Evolutionary conservation across 2,113 vertebrate species (phyloP).

Genomic region (Oncorhynchus nerka): DNA sequence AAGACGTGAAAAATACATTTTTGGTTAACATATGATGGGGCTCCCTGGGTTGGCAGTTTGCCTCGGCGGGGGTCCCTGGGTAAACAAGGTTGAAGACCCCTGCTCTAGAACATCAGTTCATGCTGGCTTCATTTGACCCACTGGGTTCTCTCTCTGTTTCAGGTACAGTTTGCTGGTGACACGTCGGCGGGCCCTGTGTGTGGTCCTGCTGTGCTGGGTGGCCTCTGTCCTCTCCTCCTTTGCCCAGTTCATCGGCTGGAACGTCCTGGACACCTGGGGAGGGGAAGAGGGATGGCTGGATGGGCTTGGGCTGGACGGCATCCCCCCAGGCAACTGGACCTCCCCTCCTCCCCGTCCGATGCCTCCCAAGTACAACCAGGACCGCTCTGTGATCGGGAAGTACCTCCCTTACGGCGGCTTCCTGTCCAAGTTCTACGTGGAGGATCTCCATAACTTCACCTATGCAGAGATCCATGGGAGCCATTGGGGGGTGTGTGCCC

Average conservation of each 20-base stretch:
- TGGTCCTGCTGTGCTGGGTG: slow-evolving; percentile 74
- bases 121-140: too few relatives aligned
- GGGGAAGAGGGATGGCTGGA: neutral
- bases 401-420: slow-evolving; percentile 72
- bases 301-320: slow-evolving; percentile 33
- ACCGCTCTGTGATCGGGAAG: slow-evolving; percentile 58
- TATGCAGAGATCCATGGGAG: slow-evolving; percentile 66
- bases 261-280: slow-evolving; percentile 51
- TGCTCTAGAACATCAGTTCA: too few relatives aligned
- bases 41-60: too few relatives aligned
- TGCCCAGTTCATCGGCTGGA: slow-evolving; percentile 72
- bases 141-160: neutral
- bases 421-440: slow-evolving; percentile 73
- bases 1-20: too few relatives aligned
- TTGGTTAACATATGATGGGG: too few relatives aligned
- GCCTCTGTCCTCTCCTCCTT: slow-evolving; percentile 73
- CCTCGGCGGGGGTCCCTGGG: too few relatives aligned
- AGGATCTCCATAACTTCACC: slow-evolving; percentile 62
- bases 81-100: too few relatives aligned
- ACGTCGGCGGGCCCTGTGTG: slow-evolving; percentile 55
- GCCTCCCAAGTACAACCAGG: slow-evolving; percentile 37
- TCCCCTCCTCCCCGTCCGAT: slow-evolving; percentile 31
- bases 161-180: slow-evolving; percentile 70
- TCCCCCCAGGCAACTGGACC: slow-evolving; percentile 53
- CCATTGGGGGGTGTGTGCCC: slow-evolving; percentile 71